Base-by-base conservation (phyloP, 92 coral and sea anemone genomes). In the Plumapathes pennacea region DNA sequence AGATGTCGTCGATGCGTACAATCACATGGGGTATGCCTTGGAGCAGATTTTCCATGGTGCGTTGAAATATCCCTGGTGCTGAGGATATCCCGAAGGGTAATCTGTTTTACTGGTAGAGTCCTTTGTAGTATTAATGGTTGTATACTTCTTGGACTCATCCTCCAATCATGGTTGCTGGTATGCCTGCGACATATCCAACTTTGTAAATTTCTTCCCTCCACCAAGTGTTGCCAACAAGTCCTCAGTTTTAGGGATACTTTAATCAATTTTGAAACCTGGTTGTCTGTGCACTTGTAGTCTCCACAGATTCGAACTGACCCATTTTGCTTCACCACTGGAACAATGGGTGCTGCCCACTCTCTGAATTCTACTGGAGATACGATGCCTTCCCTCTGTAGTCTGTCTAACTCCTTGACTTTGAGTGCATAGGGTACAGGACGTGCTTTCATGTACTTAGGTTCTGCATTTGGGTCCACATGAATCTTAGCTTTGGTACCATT, bases 301-400 rank as follows among this genome's bases (percentile, higher is more conserved):
- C 74, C 74, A 54, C 74, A 67, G 29, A 43, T 57, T 13, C 47
- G 26, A 27, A 69, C 37, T 49, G 58, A 18, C 11, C 26, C 15
- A 22, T 30, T 50, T 1, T 59, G 20, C 45, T 32, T n/a, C n/a
- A n/a, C 49, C 12, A 76, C 62, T 24, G 74, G 77, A 25, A 77
- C 71, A 38, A 60, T 77, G 13, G 84, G 77, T 30, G 71, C 62
- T n/a, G 84, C 66, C 77, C 84, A 59, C 44, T 68, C 78, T 0
- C 62, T 45, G 22, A 57, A 76, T 55, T 75, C 75, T 25, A 54
- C 82, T 10, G 39, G 60, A 18, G 74, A 47, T 2, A 76, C 40
- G 11, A 76, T 76, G 0, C 70, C 76, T 40, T 49, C 62, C 0
- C 49, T 28, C 44, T 49, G 38, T 2, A 75, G 24, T 28, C 76